Conservation (phyloP, 2,113 vertebrate species). For the Microtus richardsoni region DNA sequence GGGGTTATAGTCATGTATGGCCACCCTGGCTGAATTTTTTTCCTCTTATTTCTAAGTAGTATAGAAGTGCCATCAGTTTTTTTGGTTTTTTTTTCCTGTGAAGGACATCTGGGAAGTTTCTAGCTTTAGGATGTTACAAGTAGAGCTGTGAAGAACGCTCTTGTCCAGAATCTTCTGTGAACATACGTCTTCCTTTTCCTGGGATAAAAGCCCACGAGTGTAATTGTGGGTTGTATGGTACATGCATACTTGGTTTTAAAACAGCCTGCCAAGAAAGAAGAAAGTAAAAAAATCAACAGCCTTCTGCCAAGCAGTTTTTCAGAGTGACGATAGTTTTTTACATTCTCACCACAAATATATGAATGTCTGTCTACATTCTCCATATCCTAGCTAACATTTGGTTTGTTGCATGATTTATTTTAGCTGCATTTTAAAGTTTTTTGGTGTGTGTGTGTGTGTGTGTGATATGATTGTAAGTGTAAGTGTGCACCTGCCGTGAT, state of each 20-base stretch:
- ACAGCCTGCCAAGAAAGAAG: neutral
- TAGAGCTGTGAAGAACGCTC: neutral
- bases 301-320: neutral
- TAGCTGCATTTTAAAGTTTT: neutral
- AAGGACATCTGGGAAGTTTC: neutral
- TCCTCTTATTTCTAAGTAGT: neutral
- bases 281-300: neutral
- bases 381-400: neutral
- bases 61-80: neutral
- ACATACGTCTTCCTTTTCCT: slow-evolving; percentile 1
- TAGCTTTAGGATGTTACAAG: neutral
- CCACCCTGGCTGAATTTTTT: neutral
- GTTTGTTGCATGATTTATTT: neutral
- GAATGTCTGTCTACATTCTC: neutral
- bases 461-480: neutral
- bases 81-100: neutral
- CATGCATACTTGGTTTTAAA: slow-evolving; percentile 26
- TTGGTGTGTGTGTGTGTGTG: neutral
- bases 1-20: neutral
- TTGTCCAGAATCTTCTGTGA: neutral
- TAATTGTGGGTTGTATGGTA: neutral
- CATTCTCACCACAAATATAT: neutral
- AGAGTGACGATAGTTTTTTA: neutral
- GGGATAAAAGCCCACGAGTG: neutral
- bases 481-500: neutral